These are phyloP conservation scores for Cheilosia variabilis DNA, from an alignment of 2,888 invertebrate genomes.

Conservation along the genomic window DNA sequence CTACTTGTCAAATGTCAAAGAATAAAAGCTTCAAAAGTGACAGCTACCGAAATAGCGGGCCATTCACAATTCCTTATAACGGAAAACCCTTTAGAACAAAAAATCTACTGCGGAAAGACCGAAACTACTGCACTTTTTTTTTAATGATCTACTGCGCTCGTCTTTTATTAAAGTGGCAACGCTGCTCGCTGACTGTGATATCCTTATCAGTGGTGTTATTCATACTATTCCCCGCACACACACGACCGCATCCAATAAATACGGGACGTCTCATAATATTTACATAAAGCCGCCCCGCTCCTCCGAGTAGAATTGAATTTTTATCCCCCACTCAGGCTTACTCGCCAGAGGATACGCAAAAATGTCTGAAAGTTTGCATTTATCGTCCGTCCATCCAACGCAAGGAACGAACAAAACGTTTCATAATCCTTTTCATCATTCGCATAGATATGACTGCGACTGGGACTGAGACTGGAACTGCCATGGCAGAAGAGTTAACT, in stretches of 20 bases:
- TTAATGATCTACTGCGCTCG: no score
- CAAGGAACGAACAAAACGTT: constrained; percentile 11
- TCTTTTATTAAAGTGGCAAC: no score
- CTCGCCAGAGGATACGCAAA: constrained; percentile 24
- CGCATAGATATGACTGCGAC: constrained; percentile 1
- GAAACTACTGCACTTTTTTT: no score
- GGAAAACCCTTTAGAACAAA: no score
- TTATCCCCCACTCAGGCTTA: constrained; percentile 34
- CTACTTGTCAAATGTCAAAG: no score
- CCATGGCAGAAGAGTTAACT: constrained; percentile 48
- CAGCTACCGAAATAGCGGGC: no score
- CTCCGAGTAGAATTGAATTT: constrained; percentile 40
- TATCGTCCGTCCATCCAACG: constrained; percentile 36
- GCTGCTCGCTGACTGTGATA: no score
- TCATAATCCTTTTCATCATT: constrained; percentile 57
- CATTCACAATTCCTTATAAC: no score
- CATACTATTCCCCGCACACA: constrained; percentile 16
- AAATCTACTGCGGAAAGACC: no score
- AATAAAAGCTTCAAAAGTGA: no score
- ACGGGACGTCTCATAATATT: constrained; percentile 26
- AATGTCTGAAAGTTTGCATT: constrained; percentile 42
- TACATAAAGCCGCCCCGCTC: constrained; percentile 33
- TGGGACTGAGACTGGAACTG: not conserved
- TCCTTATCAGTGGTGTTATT: constrained; percentile 5
- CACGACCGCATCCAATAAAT: constrained; percentile 9